Percentiles rank a stretch among this genome's conserved stretches.
These are phyloP conservation scores for Aegithalos caudatus DNA, from an alignment of 2,113 vertebrate species.

Conservation along the genomic window DNA sequence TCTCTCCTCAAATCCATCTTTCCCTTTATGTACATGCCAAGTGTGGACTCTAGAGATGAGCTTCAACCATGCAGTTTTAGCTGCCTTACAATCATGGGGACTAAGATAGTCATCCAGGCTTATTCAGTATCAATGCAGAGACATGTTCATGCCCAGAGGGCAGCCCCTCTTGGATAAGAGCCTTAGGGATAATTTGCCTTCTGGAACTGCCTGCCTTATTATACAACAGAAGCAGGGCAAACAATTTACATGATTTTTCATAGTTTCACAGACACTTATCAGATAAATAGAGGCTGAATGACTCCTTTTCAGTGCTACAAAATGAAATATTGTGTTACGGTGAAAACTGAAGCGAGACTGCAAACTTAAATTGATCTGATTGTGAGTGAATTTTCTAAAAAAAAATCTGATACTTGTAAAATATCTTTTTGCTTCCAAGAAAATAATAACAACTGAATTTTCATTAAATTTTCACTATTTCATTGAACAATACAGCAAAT, in stretches of 20 bases:
- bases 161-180: background rate
- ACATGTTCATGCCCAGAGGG: background rate
- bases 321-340: background rate
- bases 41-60: background rate
- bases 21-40: background rate
- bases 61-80: background rate
- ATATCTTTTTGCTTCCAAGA: background rate
- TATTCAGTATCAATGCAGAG: background rate
- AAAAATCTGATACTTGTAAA: background rate
- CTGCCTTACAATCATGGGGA: background rate
- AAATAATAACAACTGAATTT: background rate
- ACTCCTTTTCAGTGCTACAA: background rate
- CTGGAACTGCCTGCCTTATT: background rate
- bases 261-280: background rate
- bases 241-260: background rate
- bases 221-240: background rate
- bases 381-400: background rate
- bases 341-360: background rate
- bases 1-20: background rate
- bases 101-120: background rate
- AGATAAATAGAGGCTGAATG: background rate
- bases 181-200: background rate
- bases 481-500: background rate
- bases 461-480: background rate
- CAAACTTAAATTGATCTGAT: background rate